Conservation (phyloP, 1,140 invertebrate genomes). For the Apis dorsata region DNA sequence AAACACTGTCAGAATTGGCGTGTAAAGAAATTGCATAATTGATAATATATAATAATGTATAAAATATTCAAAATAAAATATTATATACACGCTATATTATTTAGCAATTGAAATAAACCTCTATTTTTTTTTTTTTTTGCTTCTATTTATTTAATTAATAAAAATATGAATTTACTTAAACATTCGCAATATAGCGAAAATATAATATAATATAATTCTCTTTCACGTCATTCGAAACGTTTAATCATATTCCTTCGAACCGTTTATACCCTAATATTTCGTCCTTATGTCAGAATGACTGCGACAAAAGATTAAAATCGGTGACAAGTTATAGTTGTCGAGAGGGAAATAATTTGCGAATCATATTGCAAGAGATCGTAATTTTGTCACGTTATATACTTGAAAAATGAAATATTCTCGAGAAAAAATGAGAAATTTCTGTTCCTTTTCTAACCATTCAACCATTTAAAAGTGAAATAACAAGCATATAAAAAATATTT, state of each 20-base stretch:
- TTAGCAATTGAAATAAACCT: no score
- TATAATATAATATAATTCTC: not conserved
- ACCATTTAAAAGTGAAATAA: no score
- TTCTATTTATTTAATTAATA: no score
- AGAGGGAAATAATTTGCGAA: not conserved
- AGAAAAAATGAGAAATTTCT: no score
- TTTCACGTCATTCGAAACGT: not conserved
- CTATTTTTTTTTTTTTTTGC: no score
- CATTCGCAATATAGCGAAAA: not conserved
- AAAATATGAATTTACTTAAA: no score
- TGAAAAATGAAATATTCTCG: not conserved
- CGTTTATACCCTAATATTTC: not conserved
- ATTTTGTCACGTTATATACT: not conserved
- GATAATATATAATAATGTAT: no score
- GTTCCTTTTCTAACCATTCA: no score
- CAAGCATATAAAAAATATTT: no score
- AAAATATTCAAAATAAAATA: no score
- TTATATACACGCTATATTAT: no score
- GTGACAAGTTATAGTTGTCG: not conserved
- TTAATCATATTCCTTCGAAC: not conserved
- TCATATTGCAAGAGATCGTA: not conserved
- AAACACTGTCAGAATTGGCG: not conserved
- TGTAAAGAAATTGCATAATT: not conserved
- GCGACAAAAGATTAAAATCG: slow-evolving; percentile 10
- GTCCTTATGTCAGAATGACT: not conserved